A percentile compares a stretch with the other conserved stretches of the same genome.
These are phyloP conservation scores for Acipenser ruthenus DNA, from an alignment of 2,797 vertebrate genomes.

Conservation along the genomic window DNA sequence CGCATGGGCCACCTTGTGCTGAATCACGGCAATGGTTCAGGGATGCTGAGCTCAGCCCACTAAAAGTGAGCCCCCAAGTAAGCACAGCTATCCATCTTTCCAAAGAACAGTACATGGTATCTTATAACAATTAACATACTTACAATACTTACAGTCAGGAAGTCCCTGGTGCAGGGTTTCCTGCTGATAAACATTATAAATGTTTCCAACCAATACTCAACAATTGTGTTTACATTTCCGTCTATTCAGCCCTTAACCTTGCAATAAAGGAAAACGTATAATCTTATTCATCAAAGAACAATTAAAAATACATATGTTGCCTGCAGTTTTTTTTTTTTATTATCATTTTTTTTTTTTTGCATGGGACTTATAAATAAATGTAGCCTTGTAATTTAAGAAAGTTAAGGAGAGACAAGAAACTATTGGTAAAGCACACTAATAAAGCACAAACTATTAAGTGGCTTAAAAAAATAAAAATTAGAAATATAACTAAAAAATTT, in stretches of 20 bases:
- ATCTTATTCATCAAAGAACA: neutral
- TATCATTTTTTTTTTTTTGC: too few species aligned
- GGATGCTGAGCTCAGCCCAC: neutral
- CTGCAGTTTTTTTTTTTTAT: too few species aligned
- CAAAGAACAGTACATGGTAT: neutral
- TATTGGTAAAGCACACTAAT: too few species aligned
- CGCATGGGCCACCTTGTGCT: neutral
- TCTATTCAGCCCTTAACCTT: slow-evolving; percentile 13
- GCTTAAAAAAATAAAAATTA: too few species aligned
- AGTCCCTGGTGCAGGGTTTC: slow-evolving; percentile 13
- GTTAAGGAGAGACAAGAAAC: too few species aligned
- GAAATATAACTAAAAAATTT: too few species aligned
- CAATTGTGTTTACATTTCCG: slow-evolving; percentile 17
- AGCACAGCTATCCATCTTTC: neutral
- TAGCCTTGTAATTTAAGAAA: too few species aligned
- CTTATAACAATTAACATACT: neutral
- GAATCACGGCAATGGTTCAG: neutral
- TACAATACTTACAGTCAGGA: neutral
- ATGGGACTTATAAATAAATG: too few species aligned
- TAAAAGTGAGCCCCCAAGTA: neutral
- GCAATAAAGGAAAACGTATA: neutral
- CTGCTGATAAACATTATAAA: slow-evolving; percentile 13
- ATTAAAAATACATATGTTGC: neutral
- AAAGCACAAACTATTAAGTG: too few species aligned
- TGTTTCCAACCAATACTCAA: neutral